Conservation (phyloP, 2,888 invertebrate species). For the Hofmannophila pseudospretella region DNA sequence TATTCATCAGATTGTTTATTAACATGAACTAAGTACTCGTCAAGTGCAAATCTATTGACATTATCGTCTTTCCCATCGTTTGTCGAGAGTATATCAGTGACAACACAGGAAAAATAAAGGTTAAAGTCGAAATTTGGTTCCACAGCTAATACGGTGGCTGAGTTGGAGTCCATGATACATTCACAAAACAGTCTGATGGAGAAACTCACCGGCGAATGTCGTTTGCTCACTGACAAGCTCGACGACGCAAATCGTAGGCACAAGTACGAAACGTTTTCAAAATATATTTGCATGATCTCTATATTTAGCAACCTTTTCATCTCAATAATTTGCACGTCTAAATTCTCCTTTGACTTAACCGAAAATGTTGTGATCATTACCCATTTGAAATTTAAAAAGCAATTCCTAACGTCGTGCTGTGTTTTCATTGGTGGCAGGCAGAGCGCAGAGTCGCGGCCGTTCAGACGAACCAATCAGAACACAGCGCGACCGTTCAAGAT, state of each 20-base stretch:
- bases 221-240: constrained; percentile 91
- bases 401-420: constrained; percentile 72
- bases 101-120: not conserved
- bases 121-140: constrained; percentile 75
- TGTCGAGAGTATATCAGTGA: too few relatives aligned
- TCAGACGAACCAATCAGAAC: constrained; percentile 77
- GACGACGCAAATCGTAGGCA: constrained; percentile 92
- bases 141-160: constrained; percentile 92
- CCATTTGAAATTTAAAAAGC: constrained; percentile 42
- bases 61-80: not conserved
- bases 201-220: constrained; percentile 93
- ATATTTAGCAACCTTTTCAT: constrained; percentile 11
- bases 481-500: constrained; percentile 71
- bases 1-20: constrained; percentile 81
- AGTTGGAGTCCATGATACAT: constrained; percentile 93
- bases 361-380: constrained; percentile 54
- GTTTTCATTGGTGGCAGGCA: constrained; percentile 78
- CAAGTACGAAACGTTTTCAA: constrained; percentile 83
- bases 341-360: constrained; percentile 7
- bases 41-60: not conserved
- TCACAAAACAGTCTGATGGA: constrained; percentile 96
- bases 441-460: constrained; percentile 75
- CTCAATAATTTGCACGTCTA: constrained; percentile 2
- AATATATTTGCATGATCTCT: constrained; percentile 53
- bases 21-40: not conserved